phyloP scores from a whole-genome alignment of 1,140 invertebrate species.

The Eumaeus atala region DNA sequence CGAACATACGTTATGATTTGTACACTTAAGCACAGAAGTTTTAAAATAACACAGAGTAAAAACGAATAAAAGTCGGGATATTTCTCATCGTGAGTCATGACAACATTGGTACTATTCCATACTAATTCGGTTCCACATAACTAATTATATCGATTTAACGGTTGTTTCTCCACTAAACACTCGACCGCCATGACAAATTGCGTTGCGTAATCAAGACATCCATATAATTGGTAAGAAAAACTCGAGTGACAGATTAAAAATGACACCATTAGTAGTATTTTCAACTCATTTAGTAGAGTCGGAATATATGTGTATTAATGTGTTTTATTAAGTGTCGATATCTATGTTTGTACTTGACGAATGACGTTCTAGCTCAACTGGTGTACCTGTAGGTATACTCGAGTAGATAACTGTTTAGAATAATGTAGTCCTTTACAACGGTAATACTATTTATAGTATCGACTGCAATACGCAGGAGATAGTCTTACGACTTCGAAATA shows the following conservation, averaged over 20 bases:
- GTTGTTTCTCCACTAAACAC: not conserved
- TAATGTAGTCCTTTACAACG: too few relatives aligned
- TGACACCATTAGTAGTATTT: constrained; percentile 11
- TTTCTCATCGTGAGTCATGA: not conserved
- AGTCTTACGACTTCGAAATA: too few relatives aligned
- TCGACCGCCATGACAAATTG: not conserved
- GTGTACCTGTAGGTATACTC: too few relatives aligned
- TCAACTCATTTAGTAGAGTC: constrained; percentile 7
- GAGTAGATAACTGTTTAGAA: too few relatives aligned
- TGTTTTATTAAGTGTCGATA: constrained; percentile 10
- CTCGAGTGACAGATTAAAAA: constrained; percentile 8
- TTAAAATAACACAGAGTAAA: too few relatives aligned
- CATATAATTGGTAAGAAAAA: constrained; percentile 4
- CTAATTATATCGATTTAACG: constrained; percentile 10
- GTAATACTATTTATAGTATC: too few relatives aligned
- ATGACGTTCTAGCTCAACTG: not conserved
- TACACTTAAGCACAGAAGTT: too few relatives aligned
- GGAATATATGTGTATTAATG: constrained; percentile 8
- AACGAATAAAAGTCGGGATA: not conserved
- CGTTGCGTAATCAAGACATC: constrained; percentile 9
- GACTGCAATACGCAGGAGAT: too few relatives aligned
- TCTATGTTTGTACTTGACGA: not conserved
- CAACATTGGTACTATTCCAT: not conserved
- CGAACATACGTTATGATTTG: too few relatives aligned
- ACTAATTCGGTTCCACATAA: constrained; percentile 1